Evolutionary conservation across 2,888 invertebrate species (phyloP), one percentile per base, ranked within the genome.

Genomic region (Teleogryllus oceanicus): DNA sequence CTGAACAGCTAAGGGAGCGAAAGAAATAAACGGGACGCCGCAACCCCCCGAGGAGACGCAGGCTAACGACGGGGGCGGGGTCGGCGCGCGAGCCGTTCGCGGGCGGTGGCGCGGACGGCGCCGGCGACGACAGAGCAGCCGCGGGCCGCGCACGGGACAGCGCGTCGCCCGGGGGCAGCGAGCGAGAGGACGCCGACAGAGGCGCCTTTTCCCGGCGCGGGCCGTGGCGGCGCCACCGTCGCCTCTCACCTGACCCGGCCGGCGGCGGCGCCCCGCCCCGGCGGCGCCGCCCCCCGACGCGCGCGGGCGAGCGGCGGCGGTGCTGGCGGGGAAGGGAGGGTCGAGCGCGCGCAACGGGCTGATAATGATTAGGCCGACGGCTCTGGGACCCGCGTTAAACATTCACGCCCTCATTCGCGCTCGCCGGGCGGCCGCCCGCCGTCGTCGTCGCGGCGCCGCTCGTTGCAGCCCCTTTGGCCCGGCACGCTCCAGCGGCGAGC

Each of bases 371-470:
- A 62, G 62, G 16, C 62, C 62, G 16, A 62, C 62, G 62, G n/a
- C 62, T 13, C n/a, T n/a, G n/a, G 62, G 62, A 62, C 62, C 62
- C 62, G 62, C 62, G 62, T 62, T 62, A 62, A 62, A 62, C 62
- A 62, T 62, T 16, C 62, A 13, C 16, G 62, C 62, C 62, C n/a
- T 62, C 62, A 62, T 62, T 62, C 62, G n/a, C n/a, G 62, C 16
- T 16, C 13, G 62, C 62, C 62, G 37, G 37, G 37, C 37, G 37
- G 37, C 37, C 37, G 37, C 37, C 37, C 37, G 37, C 37, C 37
- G 37, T 5, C 37, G 37, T 5, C 37, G 37, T 1, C 37, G 37
- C 37, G 37, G 0, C 37, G 37, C 37, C 37, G 4, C 37, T 37
- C 37, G 37, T 37, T 37, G 37, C 37, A 37, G 37, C 37, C 0